Evolutionary conservation across 2,888 invertebrate genomes (phyloP), one percentile per base, ranked within the genome.

Genomic region (Cyaniris semiargus): DNA sequence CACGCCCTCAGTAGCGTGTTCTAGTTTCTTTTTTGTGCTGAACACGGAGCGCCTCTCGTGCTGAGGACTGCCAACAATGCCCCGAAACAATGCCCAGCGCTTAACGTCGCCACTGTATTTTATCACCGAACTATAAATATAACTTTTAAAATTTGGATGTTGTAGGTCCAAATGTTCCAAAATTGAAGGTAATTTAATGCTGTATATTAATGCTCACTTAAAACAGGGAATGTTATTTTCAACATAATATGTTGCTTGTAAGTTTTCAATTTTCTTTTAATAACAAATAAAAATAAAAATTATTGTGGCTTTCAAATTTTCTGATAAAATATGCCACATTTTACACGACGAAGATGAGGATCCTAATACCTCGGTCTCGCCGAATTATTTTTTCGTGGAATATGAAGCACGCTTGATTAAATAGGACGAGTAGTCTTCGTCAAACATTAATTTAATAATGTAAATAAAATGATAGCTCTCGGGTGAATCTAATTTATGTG

Each of bases 361-460:
- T 66, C 27, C 13, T 15, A 27, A 21, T 53, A 18, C 48, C 23
- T 60, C 60, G 13, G 10, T 27, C 6, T 66, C 6, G 1, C 6
- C 15, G 27, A 66, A 66, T 66, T 18, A 66, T 66, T 66, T 66
- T 66, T 66, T 31, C 66, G 31, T 66, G 27, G 15, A 66, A 66
- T 18, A 66, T 31, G 66, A 31, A 31, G 15, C 18, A 15, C 27
- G 27, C 66, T 66, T 66, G 66, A 66, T 66, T 66, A 66, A 66
- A 66, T 66, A 31, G 5, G 27, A 66, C 66, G 60, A 66, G 27
- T 66, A 66, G 66, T 66, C 66, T 66, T 18, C 66, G 66, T 15
- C 66, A 66, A 66, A 66, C 66, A 66, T 66, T 66, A 66, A 66
- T 66, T 66, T 66, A 66, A 66, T 66, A 66, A 66, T 66, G 66